Evolutionary conservation across 2,888 invertebrate species (phyloP), one percentile per base, ranked within the genome.

Genomic region (Acrobasis consociella): DNA sequence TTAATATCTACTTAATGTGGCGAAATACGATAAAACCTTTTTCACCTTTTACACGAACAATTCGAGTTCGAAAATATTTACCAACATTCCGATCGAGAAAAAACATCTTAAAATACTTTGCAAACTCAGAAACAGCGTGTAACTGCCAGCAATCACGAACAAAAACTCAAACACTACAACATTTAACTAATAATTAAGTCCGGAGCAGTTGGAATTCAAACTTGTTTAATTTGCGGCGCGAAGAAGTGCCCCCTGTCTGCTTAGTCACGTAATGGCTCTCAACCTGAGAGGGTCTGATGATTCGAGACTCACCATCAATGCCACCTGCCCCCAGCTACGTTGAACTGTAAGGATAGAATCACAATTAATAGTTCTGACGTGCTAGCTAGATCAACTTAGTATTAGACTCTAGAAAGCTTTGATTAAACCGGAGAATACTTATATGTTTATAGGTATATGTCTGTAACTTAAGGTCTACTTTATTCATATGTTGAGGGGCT

Each of bases 231-330:
- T 91, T 90, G 91, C 77, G 87, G 86, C 80, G 67, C 69, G 67
- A 65, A 67, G 83, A 82, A 81, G 83, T 77, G 76, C n/a, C 75
- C 78, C 67, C 66, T 61, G 67, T 49, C 69, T 72, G 92, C 91
- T 91, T 91, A 91, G 93, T 90, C 92, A 92, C 90, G 91, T 89
- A 87, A 87, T 82, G 76, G 78, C 87, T 81, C 89, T 88, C 78
- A 66, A 86, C 87, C 81, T 85, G 72, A 71, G 69, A 64, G 62
- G 61, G 70, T 67, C 58, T 58, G 56, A 56, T 42, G 42, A 56
- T 56, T 42, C n/a, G 42, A 56, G 42, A 46, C 31, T 31, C n/a
- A 31, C n/a, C 22, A 52, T 52, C 52, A 31, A 31, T 52, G n/a
- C 52, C 52, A 52, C 31, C 52, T 52, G 46, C 46, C n/a, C n/a